Percentiles rank a stretch among this genome's conserved stretches.
Conservation (phyloP, 2,888 invertebrate genomes). For the Arctia plantaginis region DNA sequence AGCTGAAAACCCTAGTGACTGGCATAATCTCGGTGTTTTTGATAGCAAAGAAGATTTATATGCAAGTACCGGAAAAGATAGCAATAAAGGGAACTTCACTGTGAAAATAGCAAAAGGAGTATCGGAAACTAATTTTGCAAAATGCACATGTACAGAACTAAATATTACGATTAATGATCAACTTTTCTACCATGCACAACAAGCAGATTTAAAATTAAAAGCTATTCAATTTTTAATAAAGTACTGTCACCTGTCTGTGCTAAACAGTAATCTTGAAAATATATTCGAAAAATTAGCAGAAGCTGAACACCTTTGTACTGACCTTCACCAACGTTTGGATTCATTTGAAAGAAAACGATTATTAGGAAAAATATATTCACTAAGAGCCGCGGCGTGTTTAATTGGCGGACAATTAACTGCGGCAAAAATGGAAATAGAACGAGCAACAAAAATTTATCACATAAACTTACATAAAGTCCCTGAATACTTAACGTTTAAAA, state of each 20-base stretch:
- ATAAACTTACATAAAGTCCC: slow-evolving; percentile 69
- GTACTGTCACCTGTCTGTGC: slow-evolving; percentile 68
- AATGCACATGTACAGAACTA: slow-evolving; percentile 76
- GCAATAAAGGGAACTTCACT: slow-evolving; percentile 53
- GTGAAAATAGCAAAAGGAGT: slow-evolving; percentile 72
- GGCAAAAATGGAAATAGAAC: slow-evolving; percentile 69
- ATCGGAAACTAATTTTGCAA: slow-evolving; percentile 70
- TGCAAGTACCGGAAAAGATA: slow-evolving; percentile 45
- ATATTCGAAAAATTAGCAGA: slow-evolving; percentile 67
- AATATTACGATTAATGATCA: slow-evolving; percentile 75
- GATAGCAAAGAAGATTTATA: slow-evolving; percentile 69
- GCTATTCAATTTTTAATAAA: slow-evolving; percentile 71
- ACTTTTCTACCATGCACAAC: slow-evolving; percentile 73
- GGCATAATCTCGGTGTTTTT: slow-evolving; percentile 70
- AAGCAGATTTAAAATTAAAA: slow-evolving; percentile 75
- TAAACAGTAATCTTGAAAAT: slow-evolving; percentile 64
- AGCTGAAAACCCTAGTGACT: slow-evolving; percentile 67
- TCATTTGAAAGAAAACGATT: slow-evolving; percentile 64
- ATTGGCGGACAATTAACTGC: slow-evolving; percentile 60
- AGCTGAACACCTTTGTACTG: slow-evolving; percentile 66
- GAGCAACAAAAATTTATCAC: slow-evolving; percentile 67
- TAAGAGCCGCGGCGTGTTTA: slow-evolving; percentile 70
- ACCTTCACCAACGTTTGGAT: slow-evolving; percentile 46
- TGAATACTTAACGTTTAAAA: slow-evolving; percentile 61
- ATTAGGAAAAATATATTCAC: slow-evolving; percentile 72